Evolutionary conservation across 2,797 vertebrate species (phyloP), one percentile per base, ranked within the genome.

Genomic region (Strix occidentalis): DNA sequence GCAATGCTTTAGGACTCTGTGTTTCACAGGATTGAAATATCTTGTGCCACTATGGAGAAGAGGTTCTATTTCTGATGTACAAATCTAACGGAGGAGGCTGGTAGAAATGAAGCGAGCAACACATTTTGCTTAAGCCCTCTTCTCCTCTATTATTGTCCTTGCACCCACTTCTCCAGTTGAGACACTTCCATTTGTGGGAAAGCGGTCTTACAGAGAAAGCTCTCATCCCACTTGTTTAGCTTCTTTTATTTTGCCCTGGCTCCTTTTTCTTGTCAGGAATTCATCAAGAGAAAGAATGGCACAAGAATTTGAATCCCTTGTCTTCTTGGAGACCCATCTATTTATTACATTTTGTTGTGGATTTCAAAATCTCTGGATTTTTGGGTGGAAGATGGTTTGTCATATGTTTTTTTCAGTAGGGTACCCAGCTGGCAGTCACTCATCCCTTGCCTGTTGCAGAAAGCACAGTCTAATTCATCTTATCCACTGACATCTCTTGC

Each of bases 401-500:
- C 84, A 87, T 53, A 33, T 31, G 48, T 6, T 66, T 83, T 83
- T 68, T 87, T 57, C 50, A 58, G 68, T 29, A 71, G 56, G 64
- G n/a, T 61, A 57, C 16, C 33, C 72, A 86, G 53, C 46, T 61
- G 66, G 46, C 46, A 75, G 39, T 51, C 82, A 75, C 50, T 89
- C 26, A 48, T 48, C 28, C 41, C 56, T 74, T 83, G 61, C 61
- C 31, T 79, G 57, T 1, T 92, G 66, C 51, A 90, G 51, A 87
- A 78, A 84, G 65, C 56, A 69, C 31, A 54, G 28, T 16, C 28
- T 84, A 74, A 84, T 64, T 28, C 41, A 64, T n/a, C 3, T 74
- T 68, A 63, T 25, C 10, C 63, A 60, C 23, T 50, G 37, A n/a
- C 0, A 0, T 26, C n/a, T 37, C 86, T 48, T 39, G 23, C 23